phyloP scores from a whole-genome alignment of 2,113 vertebrate genomes.

The Mustela nigripes region DNA sequence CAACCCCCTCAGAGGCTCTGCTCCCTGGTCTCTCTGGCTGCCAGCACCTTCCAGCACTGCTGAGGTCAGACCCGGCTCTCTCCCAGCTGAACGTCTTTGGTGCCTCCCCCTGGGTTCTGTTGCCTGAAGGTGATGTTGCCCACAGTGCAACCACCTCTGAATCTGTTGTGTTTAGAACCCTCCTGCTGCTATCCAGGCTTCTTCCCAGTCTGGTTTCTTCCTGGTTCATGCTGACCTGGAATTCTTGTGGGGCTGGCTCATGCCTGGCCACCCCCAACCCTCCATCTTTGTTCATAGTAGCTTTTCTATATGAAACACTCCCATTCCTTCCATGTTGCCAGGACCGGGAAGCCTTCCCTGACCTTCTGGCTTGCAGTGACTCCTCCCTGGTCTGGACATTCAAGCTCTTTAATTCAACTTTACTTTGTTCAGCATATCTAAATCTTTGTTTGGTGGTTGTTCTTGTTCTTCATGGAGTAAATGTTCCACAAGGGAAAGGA shows the following conservation, averaged over 20 bases:
- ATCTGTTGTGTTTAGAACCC: neutral
- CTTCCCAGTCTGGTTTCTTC: neutral
- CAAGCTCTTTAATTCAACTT: neutral
- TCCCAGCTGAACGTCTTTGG: accelerated
- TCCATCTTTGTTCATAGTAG: neutral
- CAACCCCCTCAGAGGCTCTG: neutral
- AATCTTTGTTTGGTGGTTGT: neutral
- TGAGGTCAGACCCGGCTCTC: neutral
- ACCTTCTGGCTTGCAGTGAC: accelerated
- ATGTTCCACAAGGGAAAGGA: neutral
- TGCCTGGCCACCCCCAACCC: neutral
- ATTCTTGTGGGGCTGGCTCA: neutral
- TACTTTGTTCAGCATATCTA: neutral
- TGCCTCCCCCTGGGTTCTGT: accelerated
- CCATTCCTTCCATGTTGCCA: too few species aligned
- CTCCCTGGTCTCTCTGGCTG: accelerated
- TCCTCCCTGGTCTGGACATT: neutral
- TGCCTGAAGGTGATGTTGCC: neutral
- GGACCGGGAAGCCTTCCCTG: neutral
- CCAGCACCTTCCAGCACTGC: accelerated
- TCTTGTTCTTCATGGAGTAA: neutral
- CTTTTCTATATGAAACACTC: neutral
- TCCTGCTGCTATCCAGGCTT: neutral
- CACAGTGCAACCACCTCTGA: accelerated
- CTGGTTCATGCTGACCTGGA: accelerated